These are phyloP conservation scores for Poecilia wingei DNA, from an alignment of 2,797 vertebrate genomes.

Conservation along the genomic window DNA sequence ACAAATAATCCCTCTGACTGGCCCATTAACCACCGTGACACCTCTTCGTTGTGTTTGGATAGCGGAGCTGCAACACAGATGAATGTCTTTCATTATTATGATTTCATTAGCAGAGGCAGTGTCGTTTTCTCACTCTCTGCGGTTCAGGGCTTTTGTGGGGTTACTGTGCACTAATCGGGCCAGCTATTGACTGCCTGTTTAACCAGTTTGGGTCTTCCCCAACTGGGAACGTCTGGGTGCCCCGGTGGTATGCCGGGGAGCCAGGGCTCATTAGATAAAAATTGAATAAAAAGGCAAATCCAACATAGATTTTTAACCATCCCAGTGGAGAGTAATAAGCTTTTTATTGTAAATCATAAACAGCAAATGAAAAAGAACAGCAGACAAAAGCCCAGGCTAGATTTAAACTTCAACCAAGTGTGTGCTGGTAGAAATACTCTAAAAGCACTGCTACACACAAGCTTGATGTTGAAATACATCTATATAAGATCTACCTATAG, in stretches of 20 bases:
- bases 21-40: conserved; percentile 53
- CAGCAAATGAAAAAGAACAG: conserved; percentile 15
- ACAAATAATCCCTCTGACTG: conserved; percentile 36
- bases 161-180: conserved; percentile 9
- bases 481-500: too few relatives aligned
- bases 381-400: neutral
- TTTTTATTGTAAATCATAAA: conserved; percentile 14
- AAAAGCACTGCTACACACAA: too few relatives aligned
- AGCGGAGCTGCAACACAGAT: conserved; percentile 54
- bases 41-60: conserved; percentile 49
- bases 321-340: conserved; percentile 22
- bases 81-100: conserved; percentile 61
- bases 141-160: conserved; percentile 23
- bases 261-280: conserved; percentile 39
- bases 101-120: conserved; percentile 59
- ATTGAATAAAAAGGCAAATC: conserved; percentile 34
- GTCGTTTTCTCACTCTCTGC: conserved; percentile 52
- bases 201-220: conserved; percentile 23
- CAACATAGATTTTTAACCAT: conserved; percentile 32
- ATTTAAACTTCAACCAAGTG: neutral
- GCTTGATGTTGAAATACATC: too few relatives aligned
- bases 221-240: conserved; percentile 48
- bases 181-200: conserved; percentile 25
- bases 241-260: conserved; percentile 51
- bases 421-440: too few relatives aligned